Base-by-base conservation (phyloP, 2,888 invertebrate species). In the Drosophila imparisetae region DNA sequence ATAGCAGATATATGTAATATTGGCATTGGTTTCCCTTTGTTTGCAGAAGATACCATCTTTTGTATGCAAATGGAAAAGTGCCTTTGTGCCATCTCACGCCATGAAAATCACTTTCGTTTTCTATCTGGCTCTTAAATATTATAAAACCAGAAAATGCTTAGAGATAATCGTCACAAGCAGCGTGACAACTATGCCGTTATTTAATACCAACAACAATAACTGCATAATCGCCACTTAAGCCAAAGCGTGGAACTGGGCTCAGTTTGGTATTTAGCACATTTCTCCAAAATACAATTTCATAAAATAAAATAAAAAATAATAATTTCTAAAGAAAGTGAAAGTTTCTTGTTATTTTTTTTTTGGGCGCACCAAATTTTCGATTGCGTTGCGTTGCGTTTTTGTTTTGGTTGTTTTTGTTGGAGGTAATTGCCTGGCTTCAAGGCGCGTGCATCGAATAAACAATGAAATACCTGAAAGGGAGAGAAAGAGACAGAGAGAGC, bases 271-370 rank as follows among this genome's bases (percentile, higher is more conserved):
- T 84, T 84, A 84, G 84, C 84, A 84, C 84, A 87, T 82, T 67
- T 81, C 73, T 63, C 78, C 55, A 48, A 62, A 36, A 61, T 64
- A 62, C 52, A 74, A 72, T 83, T 81, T 67, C 48, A 32, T 45
- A 62, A 66, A 50, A 54, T 58, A 61, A 48, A 34, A 36, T 48
- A 53, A 58, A 64, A 59, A 64, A 65, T 72, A 71, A 78, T 64
- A 89, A 72, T 86, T 86, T 89, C 89, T 83, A 83, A 83, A 86
- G 90, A 86, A 86, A 86, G 90, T 86, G 86, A 86, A 86, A 86
- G 86, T 89, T 86, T 76, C 64, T 54, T 54, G 30, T 50, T 48
- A 36, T 66, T 54, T 60, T 24, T 45, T 57, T 70, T 61, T 65
- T 72, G 84, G 87, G 67, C 29, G 69, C 73, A 58, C 64, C 50